Evolutionary conservation across 1,140 invertebrate species (phyloP).

Genomic region (Drosophila mayri): DNA sequence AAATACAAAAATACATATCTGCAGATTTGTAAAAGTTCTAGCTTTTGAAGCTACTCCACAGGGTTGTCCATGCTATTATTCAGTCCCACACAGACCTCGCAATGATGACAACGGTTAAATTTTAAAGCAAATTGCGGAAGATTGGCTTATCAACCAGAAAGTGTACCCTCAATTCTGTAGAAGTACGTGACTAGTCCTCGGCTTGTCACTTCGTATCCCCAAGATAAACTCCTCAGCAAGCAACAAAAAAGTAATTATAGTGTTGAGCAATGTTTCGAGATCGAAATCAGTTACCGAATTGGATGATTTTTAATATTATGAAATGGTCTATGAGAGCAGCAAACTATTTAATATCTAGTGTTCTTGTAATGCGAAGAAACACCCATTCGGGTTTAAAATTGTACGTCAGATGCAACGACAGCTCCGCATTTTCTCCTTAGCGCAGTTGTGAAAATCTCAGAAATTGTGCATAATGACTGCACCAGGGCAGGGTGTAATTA

Average conservation of each 20-base stretch:
- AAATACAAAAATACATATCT: not conserved
- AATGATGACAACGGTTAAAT: constrained; percentile 5
- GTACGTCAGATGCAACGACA: not conserved
- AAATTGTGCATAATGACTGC: constrained; percentile 4
- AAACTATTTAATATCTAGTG: not conserved
- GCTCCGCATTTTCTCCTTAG: not conserved
- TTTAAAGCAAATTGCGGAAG: not conserved
- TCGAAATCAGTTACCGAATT: not conserved
- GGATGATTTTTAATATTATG: not conserved
- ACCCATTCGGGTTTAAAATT: not conserved
- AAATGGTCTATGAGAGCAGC: not conserved
- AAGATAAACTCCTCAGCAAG: constrained; percentile 12
- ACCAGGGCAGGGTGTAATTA: constrained; percentile 1
- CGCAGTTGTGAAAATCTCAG: not conserved
- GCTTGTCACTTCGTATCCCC: constrained; percentile 2
- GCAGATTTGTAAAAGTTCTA: not conserved
- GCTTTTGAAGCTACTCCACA: too few species aligned
- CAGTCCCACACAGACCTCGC: not conserved
- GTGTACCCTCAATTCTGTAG: not conserved
- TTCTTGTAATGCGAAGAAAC: not conserved
- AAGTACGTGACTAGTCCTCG: constrained; percentile 5
- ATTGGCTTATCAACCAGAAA: constrained; percentile 15
- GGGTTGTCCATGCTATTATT: not conserved
- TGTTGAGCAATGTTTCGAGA: constrained; percentile 6
- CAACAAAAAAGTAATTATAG: constrained; percentile 4